Evolutionary conservation across 2,888 invertebrate genomes (phyloP).

Genomic region (Tachina fera): DNA sequence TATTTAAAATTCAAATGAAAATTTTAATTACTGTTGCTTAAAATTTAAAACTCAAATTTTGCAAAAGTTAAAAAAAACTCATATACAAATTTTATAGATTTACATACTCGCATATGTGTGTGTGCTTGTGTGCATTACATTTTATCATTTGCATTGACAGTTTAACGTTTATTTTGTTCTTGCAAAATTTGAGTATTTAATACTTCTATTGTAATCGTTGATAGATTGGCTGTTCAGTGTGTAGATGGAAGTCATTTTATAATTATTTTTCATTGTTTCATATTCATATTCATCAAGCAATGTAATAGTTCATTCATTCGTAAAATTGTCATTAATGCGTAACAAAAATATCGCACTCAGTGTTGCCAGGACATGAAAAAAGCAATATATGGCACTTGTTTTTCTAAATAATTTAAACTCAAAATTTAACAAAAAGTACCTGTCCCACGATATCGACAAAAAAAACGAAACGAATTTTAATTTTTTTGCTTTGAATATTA

Average conservation of each 20-base stretch:
- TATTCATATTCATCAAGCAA: slow-evolving; percentile 14
- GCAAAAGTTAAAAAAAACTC: slow-evolving; percentile 7
- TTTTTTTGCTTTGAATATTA: too few relatives aligned
- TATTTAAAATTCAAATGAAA: neutral
- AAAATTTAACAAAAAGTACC: too few relatives aligned
- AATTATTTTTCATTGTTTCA: slow-evolving; percentile 30
- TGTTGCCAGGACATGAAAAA: neutral
- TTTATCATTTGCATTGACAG: neutral
- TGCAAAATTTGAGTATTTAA: slow-evolving; percentile 11
- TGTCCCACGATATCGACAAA: too few relatives aligned
- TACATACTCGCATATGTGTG: too few relatives aligned
- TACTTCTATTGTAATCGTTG: slow-evolving; percentile 27
- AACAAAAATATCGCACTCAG: slow-evolving; percentile 17
- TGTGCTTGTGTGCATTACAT: neutral
- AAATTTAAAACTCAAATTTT: neutral
- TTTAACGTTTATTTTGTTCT: neutral
- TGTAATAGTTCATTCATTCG: neutral
- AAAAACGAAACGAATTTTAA: too few relatives aligned
- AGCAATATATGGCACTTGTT: too few relatives aligned
- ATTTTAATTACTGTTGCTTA: neutral
- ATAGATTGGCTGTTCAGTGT: slow-evolving; percentile 61
- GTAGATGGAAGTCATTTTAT: slow-evolving; percentile 42
- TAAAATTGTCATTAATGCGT: slow-evolving; percentile 6
- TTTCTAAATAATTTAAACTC: too few relatives aligned
- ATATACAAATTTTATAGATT: neutral